These are phyloP conservation scores for Chloropsis hardwickii DNA, from an alignment of 2,113 vertebrate genomes.

Conservation along the genomic window DNA sequence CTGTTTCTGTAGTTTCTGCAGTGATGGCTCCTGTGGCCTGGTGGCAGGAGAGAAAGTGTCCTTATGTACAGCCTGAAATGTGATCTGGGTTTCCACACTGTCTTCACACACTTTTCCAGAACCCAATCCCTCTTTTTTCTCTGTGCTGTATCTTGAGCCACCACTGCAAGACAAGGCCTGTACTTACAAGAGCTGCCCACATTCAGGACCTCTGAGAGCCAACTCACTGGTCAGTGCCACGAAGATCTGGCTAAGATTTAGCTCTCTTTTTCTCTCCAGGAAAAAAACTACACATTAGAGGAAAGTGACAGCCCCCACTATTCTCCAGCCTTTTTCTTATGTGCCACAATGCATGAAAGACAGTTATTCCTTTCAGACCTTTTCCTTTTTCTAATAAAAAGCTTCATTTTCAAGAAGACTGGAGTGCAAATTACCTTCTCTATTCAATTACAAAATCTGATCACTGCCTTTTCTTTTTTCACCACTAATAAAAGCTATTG, in stretches of 20 bases:
- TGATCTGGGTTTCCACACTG: not conserved
- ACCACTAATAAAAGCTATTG: slow-evolving; percentile 20
- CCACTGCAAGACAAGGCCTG: not conserved
- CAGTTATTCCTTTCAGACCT: slow-evolving; percentile 1
- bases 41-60: not conserved
- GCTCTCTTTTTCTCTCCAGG: not conserved
- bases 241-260: not conserved
- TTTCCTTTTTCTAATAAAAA: slow-evolving; percentile 43
- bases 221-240: not conserved
- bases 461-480: slow-evolving; percentile 3
- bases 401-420: slow-evolving; percentile 14
- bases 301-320: not conserved
- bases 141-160: not conserved
- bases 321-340: not conserved
- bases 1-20: not conserved
- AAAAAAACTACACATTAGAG: not conserved
- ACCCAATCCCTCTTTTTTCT: not conserved
- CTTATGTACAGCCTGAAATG: not conserved
- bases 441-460: slow-evolving; percentile 28
- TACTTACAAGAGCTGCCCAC: not conserved
- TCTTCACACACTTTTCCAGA: not conserved
- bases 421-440: slow-evolving; percentile 31
- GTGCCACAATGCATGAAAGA: not conserved
- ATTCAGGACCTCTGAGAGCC: not conserved
- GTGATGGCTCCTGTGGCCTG: not conserved